phyloP scores from a whole-genome alignment of 2,113 vertebrate species.

The Arothron firmamentum region DNA sequence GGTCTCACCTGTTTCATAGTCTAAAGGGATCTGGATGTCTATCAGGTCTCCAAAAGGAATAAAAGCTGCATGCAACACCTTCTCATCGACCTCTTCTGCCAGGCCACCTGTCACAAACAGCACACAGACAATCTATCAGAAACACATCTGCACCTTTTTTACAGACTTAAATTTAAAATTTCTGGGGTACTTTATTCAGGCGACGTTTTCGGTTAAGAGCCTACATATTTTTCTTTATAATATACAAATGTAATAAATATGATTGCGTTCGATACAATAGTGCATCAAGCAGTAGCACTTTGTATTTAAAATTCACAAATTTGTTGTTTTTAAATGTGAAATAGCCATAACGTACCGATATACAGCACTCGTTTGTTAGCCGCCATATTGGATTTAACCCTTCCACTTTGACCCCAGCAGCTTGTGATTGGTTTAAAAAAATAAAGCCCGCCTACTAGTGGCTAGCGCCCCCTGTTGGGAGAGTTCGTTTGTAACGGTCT shows the following conservation, averaged over 20 bases:
- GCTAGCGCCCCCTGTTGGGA: slow-evolving; percentile 31
- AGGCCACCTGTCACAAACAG: slow-evolving; percentile 80
- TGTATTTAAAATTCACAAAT: not conserved
- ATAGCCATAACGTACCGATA: slow-evolving; percentile 61
- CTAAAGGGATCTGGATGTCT: slow-evolving; percentile 95
- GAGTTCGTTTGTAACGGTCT: not conserved
- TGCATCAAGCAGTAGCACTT: too few relatives aligned
- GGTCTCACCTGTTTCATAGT: slow-evolving; percentile 90
- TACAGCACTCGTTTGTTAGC: slow-evolving; percentile 72
- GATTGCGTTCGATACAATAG: not conserved
- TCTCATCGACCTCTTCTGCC: slow-evolving; percentile 96
- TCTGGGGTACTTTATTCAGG: too few relatives aligned
- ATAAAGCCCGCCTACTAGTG: slow-evolving; percentile 4
- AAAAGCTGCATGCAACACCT: slow-evolving; percentile 92
- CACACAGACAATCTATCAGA: not conserved
- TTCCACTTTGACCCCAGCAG: slow-evolving; percentile 53
- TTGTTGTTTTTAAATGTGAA: not conserved
- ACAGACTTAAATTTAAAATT: too few relatives aligned
- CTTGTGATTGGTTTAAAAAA: slow-evolving; percentile 34
- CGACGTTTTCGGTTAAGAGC: not conserved
- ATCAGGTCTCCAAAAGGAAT: slow-evolving; percentile 95
- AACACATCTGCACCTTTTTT: not conserved
- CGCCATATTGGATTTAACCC: slow-evolving; percentile 68
- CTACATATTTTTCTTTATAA: not conserved
- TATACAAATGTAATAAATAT: not conserved